Conservation (phyloP, 35 echinoderm and acorn worm genomes). For the Heliocidaris erythrogramma region DNA sequence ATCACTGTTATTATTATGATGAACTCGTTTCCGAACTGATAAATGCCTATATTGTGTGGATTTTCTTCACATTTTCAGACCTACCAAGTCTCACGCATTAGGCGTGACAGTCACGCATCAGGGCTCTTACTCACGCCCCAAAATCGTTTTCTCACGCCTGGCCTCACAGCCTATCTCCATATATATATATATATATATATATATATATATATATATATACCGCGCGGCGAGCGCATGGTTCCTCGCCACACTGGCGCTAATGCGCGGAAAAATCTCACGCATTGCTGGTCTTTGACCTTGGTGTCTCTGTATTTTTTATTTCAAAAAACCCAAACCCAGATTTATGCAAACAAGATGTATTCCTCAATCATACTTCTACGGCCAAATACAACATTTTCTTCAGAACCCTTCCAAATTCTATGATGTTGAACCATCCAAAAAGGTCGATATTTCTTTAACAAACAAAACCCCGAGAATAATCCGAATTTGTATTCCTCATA, state of each 20-base stretch:
- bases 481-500: not conserved
- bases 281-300: no score
- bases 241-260: no score
- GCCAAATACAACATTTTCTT: not conserved
- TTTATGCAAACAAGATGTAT: not conserved
- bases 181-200: no score
- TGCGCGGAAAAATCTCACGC: no score
- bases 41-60: not conserved
- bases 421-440: not conserved
- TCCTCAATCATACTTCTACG: not conserved
- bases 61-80: not conserved
- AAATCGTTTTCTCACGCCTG: no score
- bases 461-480: not conserved
- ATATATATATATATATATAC: no score
- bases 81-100: no score
- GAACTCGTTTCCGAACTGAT: not conserved
- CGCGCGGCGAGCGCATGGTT: no score
- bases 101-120: no score
- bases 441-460: not conserved
- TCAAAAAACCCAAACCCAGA: not conserved
- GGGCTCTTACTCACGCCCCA: no score
- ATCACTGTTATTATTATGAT: not conserved
- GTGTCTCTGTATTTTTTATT: no score
- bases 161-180: no score
- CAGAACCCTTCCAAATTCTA: not conserved